These are phyloP conservation scores for Hyphantria cunea DNA, from an alignment of 1,140 invertebrate species.

Conservation along the genomic window DNA sequence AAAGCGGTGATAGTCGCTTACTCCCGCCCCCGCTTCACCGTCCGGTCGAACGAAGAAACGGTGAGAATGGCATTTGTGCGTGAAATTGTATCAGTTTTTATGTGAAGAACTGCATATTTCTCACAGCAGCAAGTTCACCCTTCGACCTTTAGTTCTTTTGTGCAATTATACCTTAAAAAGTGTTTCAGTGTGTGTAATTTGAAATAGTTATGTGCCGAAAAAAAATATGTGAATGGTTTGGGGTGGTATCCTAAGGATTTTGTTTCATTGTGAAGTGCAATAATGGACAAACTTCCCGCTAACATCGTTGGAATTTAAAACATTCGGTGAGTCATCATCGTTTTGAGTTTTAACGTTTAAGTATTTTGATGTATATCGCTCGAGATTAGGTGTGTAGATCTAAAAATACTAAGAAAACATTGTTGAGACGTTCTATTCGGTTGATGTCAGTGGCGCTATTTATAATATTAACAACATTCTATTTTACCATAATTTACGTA, in stretches of 20 bases:
- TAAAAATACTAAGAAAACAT: conserved; percentile 37
- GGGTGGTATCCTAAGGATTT: conserved; percentile 71
- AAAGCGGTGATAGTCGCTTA: conserved; percentile 31
- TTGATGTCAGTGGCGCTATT: conserved; percentile 35
- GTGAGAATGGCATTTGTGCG: conserved; percentile 74
- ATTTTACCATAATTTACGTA: conserved; percentile 30
- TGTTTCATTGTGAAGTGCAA: conserved; percentile 60
- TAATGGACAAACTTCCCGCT: conserved; percentile 75
- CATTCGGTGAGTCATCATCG: conserved; percentile 76
- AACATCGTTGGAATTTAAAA: conserved; percentile 78
- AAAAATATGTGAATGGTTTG: conserved; percentile 58
- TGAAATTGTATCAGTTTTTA: conserved; percentile 73
- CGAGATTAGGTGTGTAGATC: conserved; percentile 25
- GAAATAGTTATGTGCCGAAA: conserved; percentile 55
- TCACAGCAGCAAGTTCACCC: conserved; percentile 50
- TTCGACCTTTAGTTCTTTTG: conserved; percentile 44
- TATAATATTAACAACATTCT: conserved; percentile 32
- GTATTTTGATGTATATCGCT: conserved; percentile 14
- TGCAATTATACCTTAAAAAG: conserved; percentile 44
- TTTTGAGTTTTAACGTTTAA: conserved; percentile 41
- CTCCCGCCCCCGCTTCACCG: conserved; percentile 47
- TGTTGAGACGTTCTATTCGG: conserved; percentile 26
- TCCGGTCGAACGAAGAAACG: conserved; percentile 58
- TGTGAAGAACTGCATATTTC: conserved; percentile 72
- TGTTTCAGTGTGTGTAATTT: conserved; percentile 58